Conservation (phyloP, 2,888 invertebrate species). For the Drosophila nr. perissopoda region DNA sequence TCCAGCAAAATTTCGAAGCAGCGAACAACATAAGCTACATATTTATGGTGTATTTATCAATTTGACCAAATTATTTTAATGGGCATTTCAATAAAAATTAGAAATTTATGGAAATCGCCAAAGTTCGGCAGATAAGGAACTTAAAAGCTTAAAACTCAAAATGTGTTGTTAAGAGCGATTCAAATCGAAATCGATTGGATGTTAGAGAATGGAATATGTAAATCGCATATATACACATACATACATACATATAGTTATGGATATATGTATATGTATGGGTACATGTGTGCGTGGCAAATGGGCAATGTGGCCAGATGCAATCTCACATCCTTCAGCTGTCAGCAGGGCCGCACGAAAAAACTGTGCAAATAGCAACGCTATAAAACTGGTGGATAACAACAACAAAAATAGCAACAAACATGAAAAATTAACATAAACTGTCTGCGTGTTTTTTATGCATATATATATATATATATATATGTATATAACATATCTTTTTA, state of each 20-base stretch:
- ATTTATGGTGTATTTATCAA: slow-evolving; percentile 11
- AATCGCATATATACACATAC: slow-evolving; percentile 21
- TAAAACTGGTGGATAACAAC: slow-evolving; percentile 31
- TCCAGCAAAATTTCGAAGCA: slow-evolving; percentile 30
- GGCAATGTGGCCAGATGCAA: slow-evolving; percentile 34
- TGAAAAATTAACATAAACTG: slow-evolving; percentile 77
- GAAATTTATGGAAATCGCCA: slow-evolving; percentile 80
- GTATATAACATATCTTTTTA: slow-evolving; percentile 1
- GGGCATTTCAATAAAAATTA: slow-evolving; percentile 77
- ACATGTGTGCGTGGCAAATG: slow-evolving; percentile 1
- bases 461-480: background rate
- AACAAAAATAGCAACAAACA: slow-evolving; percentile 49
- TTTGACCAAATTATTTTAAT: slow-evolving; percentile 47
- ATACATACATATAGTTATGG: background rate
- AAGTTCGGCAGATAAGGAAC: slow-evolving; percentile 62
- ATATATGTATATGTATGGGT: background rate
- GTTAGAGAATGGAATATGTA: slow-evolving; percentile 46
- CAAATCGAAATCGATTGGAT: slow-evolving; percentile 44
- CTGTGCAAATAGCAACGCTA: slow-evolving; percentile 54
- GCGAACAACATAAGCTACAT: slow-evolving; percentile 35
- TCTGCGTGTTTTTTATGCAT: slow-evolving; percentile 25
- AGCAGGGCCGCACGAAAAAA: slow-evolving; percentile 51
- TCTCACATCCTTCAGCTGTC: slow-evolving; percentile 64
- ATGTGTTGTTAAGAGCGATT: slow-evolving; percentile 73
- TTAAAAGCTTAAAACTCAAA: slow-evolving; percentile 78